These are phyloP conservation scores for Neomonachus schauinslandi DNA, from an alignment of 2,113 vertebrate species.

Conservation along the genomic window DNA sequence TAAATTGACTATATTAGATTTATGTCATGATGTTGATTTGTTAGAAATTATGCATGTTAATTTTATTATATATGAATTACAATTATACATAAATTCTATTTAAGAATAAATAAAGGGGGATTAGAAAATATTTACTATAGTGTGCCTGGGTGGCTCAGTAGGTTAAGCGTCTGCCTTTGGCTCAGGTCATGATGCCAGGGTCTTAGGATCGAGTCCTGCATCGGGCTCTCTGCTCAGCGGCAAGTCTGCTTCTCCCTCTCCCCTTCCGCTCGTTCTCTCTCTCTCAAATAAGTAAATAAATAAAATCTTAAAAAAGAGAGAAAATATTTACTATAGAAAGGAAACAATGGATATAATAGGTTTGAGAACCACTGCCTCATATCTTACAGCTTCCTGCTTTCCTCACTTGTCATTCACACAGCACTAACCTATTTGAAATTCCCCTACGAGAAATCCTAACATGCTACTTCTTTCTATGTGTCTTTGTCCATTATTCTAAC, in stretches of 20 bases:
- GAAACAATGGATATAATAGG: neutral
- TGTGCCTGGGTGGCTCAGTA: too few relatives aligned
- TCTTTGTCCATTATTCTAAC: neutral
- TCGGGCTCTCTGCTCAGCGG: too few relatives aligned
- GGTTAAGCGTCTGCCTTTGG: too few relatives aligned
- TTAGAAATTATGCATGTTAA: conserved; percentile 2
- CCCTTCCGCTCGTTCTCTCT: too few relatives aligned
- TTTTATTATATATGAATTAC: neutral
- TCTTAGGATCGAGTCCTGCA: too few relatives aligned
- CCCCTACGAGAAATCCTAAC: neutral
- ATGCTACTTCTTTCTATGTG: neutral
- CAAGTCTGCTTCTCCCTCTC: too few relatives aligned
- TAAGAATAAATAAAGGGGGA: neutral
- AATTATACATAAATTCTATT: neutral
- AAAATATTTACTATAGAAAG: neutral
- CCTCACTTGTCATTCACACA: neutral
- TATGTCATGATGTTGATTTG: neutral
- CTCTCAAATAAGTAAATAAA: too few relatives aligned
- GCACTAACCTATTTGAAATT: neutral
- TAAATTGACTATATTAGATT: neutral
- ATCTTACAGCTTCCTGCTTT: neutral
- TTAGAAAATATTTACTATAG: neutral
- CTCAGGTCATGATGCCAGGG: too few relatives aligned
- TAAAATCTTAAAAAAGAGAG: neutral
- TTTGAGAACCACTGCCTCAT: neutral